Percentiles rank a stretch among this genome's conserved stretches.
phyloP scores from a whole-genome alignment of 2,113 vertebrate genomes.

The Ploceus nigricollis region DNA sequence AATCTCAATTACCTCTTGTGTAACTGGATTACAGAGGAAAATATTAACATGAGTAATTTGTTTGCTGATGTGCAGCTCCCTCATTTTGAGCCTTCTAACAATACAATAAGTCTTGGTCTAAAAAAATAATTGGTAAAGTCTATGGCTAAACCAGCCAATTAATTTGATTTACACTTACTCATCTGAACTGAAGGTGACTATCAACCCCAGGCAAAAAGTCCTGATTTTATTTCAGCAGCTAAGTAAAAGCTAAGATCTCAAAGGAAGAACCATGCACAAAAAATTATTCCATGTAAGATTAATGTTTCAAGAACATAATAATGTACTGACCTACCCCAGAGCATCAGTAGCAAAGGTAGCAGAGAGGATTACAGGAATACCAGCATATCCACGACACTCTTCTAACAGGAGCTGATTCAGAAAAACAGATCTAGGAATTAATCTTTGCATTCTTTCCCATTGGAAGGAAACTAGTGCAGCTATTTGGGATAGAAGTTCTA shows the following conservation, averaged over 20 bases:
- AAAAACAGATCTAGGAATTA: background rate
- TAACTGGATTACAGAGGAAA: constrained; percentile 39
- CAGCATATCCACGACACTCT: background rate
- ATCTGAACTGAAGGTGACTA: background rate
- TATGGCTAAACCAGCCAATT: background rate
- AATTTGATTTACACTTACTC: background rate
- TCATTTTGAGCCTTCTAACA: background rate
- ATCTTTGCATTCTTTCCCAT: background rate
- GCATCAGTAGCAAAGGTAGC: background rate
- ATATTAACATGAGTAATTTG: constrained; percentile 28
- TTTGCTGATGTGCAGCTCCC: constrained; percentile 4
- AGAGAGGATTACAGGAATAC: background rate
- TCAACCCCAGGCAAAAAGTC: background rate
- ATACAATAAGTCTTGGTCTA: background rate
- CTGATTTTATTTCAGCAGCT: background rate
- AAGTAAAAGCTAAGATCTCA: background rate
- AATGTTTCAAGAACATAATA: background rate
- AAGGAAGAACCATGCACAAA: background rate
- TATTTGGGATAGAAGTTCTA: background rate
- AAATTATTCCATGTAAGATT: background rate
- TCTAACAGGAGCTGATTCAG: background rate
- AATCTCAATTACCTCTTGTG: constrained; percentile 33
- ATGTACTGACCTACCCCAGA: background rate
- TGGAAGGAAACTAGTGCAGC: background rate
- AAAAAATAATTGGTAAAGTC: background rate